Evolutionary conservation across 1,140 invertebrate species (phyloP).

Genomic region (Phymorhynchus buccinoides): DNA sequence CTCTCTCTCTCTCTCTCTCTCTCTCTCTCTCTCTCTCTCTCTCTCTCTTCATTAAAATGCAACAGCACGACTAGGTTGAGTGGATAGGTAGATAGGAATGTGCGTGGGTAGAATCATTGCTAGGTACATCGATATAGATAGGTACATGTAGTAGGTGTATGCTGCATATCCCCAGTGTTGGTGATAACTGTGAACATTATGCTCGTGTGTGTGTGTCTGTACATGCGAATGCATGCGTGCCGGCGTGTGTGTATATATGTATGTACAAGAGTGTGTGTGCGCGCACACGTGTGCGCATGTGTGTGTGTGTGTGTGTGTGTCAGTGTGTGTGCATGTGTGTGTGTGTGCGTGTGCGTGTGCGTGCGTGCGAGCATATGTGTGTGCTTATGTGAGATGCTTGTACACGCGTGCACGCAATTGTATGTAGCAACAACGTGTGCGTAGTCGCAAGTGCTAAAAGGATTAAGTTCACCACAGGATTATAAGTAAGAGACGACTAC

Average conservation of each 20-base stretch:
- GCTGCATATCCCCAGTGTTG: neutral
- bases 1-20: neutral
- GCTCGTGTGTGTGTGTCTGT: conserved; percentile 11
- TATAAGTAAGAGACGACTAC: no score
- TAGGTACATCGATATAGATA: neutral
- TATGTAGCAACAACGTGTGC: neutral
- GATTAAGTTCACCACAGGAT: no score
- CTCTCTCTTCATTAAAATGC: no score
- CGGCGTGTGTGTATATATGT: neutral
- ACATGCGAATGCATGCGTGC: neutral
- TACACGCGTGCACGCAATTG: neutral
- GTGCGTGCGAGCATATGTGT: neutral
- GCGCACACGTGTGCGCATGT: conserved; percentile 19
- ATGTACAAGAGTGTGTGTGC: conserved; percentile 9
- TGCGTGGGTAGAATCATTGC: neutral
- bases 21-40: no score
- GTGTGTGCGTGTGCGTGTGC: neutral
- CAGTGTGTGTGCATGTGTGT: neutral
- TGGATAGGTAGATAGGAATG: neutral
- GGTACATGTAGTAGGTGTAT: no score
- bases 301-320: neutral
- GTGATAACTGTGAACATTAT: no score
- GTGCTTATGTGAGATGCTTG: neutral
- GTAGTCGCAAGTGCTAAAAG: neutral
- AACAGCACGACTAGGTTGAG: no score